Base-by-base conservation (phyloP, 2,888 invertebrate genomes). In the Dryomyza anilis region DNA sequence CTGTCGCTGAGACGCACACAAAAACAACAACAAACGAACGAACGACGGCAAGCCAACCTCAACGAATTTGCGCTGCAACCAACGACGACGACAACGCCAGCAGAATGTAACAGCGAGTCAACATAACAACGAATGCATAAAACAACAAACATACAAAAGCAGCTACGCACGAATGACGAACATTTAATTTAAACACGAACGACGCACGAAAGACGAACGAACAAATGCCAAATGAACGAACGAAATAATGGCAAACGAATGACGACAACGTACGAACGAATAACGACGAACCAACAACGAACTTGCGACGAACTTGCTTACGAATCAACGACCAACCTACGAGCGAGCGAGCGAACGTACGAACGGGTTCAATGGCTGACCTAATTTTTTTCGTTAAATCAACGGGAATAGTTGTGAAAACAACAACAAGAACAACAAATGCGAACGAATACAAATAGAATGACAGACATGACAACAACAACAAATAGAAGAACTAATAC, bases 301-400 rank as follows among this genome's bases (percentile, higher is more conserved):
- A 23, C n/a, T n/a, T 25, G 5, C 7, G 25, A 29, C 30, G 45
- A 48, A 43, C 43, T 2, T 14, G 21, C 21, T 19, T 19, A 4
- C 55, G 55, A 36, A 21, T 8, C 30, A 55, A 25, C 57, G 46
- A 43, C 4, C 55, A 30, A 55, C n/a, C 55, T 27, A 55, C 27
- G 30, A 53, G 27, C 8, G 14, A 25, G 25, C 36, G 12, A 25
- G 2, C 23, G 19, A 48, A 12, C 39, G 36, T 19, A 69, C 66
- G 74, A 79, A 77, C 77, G 79, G 80, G 79, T 79, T 79, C 79
- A 79, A 81, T 81, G 81, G 80, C 82, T 81, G 81, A 82, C 81
- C 81, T 76, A 81, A 81, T 82, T 81, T 80, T 33, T 2, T 16
- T n/a, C n/a, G n/a, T 63, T 43, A 56, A 63, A 30, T 56, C 63